Conservation (phyloP, 30 jellyfish, hydroid and myxozoan genomes). For the Sanderia malayensis region DNA sequence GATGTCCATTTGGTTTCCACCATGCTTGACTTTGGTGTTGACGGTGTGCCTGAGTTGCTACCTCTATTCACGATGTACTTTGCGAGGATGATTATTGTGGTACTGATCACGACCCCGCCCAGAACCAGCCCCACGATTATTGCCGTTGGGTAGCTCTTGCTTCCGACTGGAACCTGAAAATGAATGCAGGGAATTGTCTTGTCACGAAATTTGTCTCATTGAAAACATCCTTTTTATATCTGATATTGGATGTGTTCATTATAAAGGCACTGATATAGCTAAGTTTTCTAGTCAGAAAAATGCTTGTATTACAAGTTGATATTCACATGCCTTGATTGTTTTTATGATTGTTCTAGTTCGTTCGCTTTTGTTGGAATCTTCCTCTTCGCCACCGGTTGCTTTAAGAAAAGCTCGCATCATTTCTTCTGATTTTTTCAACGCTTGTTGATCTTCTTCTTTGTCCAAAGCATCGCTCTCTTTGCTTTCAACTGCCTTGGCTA, state of each 20-base stretch:
- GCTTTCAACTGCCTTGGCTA: too few relatives aligned
- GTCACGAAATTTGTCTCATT: too few relatives aligned
- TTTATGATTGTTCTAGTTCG: constrained; percentile 82
- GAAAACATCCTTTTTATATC: too few relatives aligned
- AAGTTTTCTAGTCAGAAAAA: too few relatives aligned
- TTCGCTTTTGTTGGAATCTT: constrained; percentile 67
- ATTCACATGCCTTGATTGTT: constrained; percentile 66
- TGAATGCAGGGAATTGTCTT: too few relatives aligned
- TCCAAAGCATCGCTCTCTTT: constrained; percentile 48
- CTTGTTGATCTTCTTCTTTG: constrained; percentile 68
- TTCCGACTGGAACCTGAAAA: constrained; percentile 69
- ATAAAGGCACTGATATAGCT: too few relatives aligned
- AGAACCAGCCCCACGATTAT: constrained; percentile 82
- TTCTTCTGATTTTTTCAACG: constrained; percentile 74
- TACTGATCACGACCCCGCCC: constrained; percentile 76
- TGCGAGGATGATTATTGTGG: constrained; percentile 69
- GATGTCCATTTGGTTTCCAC: constrained; percentile 67
- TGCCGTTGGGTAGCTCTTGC: constrained; percentile 73
- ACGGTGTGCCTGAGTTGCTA: too few relatives aligned
- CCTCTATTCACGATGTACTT: constrained; percentile 47
- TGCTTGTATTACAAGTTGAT: too few relatives aligned
- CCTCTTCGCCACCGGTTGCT: constrained; percentile 95
- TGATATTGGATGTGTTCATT: too few relatives aligned
- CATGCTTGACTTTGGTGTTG: constrained; percentile 5
- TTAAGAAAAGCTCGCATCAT: constrained; percentile 80